Conservation (phyloP, 2,888 invertebrate species). For the Dicranocentrus wangi region DNA sequence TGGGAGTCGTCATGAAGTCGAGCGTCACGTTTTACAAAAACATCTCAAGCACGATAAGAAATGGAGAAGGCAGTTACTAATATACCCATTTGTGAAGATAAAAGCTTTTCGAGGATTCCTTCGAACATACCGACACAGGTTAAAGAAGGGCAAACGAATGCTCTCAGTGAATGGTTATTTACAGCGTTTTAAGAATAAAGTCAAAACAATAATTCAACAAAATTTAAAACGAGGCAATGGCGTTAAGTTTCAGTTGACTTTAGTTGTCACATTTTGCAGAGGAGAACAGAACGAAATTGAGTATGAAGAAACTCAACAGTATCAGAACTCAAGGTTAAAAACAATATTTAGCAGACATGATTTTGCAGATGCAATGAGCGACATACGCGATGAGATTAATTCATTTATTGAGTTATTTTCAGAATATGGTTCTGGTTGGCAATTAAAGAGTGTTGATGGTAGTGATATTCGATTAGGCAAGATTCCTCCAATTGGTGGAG, state of each 20-base stretch:
- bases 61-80: too few species aligned
- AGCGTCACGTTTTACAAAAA: too few species aligned
- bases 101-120: constrained; percentile 29
- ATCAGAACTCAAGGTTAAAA: constrained; percentile 21
- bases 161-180: constrained; percentile 25
- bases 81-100: constrained; percentile 36
- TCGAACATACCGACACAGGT: constrained; percentile 41
- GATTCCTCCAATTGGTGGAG: constrained; percentile 1
- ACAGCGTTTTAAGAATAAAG: background rate
- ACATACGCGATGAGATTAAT: background rate
- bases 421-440: constrained; percentile 31
- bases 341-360: constrained; percentile 10
- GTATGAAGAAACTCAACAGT: constrained; percentile 25
- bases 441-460: constrained; percentile 11
- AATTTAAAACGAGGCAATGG: background rate
- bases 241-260: constrained; percentile 18
- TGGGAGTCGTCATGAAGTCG: too few species aligned
- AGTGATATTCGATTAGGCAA: constrained; percentile 24
- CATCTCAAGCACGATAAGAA: too few species aligned
- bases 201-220: constrained; percentile 29
- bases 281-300: constrained; percentile 4
- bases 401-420: constrained; percentile 37
- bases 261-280: constrained; percentile 11
- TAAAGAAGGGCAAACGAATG: background rate
- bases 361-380: constrained; percentile 9